Percentiles rank a stretch among this genome's conserved stretches.
These are phyloP conservation scores for Anabacerthia variegaticeps DNA, from an alignment of 2,797 vertebrate species.

Conservation along the genomic window DNA sequence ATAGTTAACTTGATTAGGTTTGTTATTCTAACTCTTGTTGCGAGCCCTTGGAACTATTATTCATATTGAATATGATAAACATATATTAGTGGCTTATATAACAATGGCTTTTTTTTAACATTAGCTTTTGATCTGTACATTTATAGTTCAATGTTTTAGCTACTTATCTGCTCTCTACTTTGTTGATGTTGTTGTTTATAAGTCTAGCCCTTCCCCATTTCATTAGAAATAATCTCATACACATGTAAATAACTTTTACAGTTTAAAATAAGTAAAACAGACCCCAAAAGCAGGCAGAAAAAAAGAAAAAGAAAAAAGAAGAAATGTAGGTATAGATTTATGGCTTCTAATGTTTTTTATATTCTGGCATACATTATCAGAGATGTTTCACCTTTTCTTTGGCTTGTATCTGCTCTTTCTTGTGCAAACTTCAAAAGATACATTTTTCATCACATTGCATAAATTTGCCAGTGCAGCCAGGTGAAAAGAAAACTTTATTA, in stretches of 20 bases:
- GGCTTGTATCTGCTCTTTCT: neutral
- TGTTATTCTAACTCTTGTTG: neutral
- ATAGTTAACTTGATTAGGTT: neutral
- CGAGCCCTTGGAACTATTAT: neutral
- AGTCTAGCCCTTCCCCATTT: neutral
- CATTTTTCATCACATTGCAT: neutral
- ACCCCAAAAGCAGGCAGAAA: neutral
- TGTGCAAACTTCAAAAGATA: constrained; percentile 2
- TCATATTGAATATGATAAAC: neutral
- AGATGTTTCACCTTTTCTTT: constrained; percentile 20
- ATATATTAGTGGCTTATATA: neutral
- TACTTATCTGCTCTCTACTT: neutral
- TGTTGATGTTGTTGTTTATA: neutral
- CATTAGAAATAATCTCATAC: neutral
- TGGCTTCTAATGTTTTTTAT: neutral
- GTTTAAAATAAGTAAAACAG: neutral
- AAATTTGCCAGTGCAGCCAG: neutral
- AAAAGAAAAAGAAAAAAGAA: neutral
- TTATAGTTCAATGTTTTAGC: neutral
- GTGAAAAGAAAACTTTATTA: neutral
- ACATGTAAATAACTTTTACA: neutral
- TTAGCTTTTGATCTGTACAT: neutral
- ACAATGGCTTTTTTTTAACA: neutral
- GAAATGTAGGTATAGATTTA: neutral
- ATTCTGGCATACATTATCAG: neutral